Percentiles rank a stretch among this genome's conserved stretches.
Conservation (phyloP, 2,113 vertebrate genomes). For the Xiphophorus hellerii region DNA sequence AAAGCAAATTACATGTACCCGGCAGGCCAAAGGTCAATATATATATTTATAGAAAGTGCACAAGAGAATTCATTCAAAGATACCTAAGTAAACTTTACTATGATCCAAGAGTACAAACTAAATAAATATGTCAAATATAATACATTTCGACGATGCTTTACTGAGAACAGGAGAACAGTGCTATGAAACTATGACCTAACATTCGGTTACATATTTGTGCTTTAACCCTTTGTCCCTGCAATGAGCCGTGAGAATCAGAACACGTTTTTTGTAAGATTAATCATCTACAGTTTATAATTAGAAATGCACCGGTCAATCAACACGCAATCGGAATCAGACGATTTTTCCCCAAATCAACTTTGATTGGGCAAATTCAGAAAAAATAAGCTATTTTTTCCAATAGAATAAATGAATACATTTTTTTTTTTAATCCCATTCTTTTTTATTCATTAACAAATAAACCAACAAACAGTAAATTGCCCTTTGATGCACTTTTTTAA, state of each 20-base stretch:
- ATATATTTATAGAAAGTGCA: background rate
- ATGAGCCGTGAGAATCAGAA: no score
- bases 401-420: background rate
- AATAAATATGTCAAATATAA: background rate
- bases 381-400: background rate
- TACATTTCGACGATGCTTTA: background rate
- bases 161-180: background rate
- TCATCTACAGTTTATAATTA: background rate
- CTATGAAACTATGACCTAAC: no score
- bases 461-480: background rate
- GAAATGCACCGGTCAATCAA: background rate
- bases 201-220: background rate
- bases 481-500: background rate
- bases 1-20: conserved; percentile 1
- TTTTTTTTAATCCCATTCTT: background rate
- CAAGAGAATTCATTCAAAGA: background rate
- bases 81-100: background rate
- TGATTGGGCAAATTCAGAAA: background rate
- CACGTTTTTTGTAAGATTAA: background rate
- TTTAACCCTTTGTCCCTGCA: background rate
- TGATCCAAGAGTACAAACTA: background rate
- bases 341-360: background rate
- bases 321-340: background rate
- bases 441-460: background rate
- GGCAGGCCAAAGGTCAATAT: background rate